Evolutionary conservation across 2,797 vertebrate genomes (phyloP), one percentile per base, ranked within the genome.

Genomic region (Heterohyrax brucei): DNA sequence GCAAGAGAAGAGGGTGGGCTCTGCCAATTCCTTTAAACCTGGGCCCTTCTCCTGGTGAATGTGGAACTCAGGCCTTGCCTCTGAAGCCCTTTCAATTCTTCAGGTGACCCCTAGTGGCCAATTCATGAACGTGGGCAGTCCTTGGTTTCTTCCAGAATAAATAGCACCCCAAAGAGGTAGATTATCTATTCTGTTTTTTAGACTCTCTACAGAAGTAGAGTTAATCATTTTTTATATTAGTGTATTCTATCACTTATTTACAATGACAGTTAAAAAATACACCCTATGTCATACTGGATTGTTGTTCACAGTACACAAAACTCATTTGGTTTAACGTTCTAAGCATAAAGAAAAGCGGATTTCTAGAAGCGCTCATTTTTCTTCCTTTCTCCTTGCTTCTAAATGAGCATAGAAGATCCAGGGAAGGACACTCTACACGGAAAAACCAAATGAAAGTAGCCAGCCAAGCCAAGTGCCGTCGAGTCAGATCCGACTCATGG

Each of bases 61-160:
- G 7, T 30, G 24, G 48, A 93, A 66, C 12, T 7, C 22, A 7
- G 33, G 48, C 64, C 85, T 1, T 1, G 53, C 7, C 22, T 85
- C 87, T 33, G 7, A 46, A 0, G n/a, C 44, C 84, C 96, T 92
- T 3, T 4, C 85, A 97, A 61, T 97, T 98, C 96, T 98, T 98
- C 91, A 95, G 84, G 96, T 95, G 98, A 98, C 98, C 97, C 87
- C 98, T 98, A 96, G 98, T 98, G 97, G 97, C 77, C 82, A 68
- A 1, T 68, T 62, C 6, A 2, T 73, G 79, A 93, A 87, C 73
- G 26, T 84, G 87, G 66, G 1, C 64, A 28, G 50, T 50, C 61
- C 26, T 50, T 88, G 0, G 48, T 89, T 78, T 82, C 46, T 26
- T 80, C 26, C 48, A 19, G 28, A 84, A 79, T 18, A 5, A 84